Evolutionary conservation across 2,113 vertebrate species (phyloP).

Genomic region (Canis aureus): DNA sequence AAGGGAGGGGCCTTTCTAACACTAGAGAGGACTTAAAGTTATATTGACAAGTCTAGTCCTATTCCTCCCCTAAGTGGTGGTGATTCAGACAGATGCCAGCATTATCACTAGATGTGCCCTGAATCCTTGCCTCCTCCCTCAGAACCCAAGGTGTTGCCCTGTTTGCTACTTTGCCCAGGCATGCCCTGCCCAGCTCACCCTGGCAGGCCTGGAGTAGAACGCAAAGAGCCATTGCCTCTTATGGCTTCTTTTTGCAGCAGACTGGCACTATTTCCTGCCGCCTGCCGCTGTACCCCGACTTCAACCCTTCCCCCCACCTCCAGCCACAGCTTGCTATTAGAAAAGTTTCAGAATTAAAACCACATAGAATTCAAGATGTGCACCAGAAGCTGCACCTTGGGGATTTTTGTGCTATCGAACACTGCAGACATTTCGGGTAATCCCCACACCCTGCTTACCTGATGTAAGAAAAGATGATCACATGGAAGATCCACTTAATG

Average conservation of each 20-base stretch:
- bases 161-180: background rate
- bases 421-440: background rate
- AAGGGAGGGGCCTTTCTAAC: background rate
- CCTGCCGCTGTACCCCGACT: background rate
- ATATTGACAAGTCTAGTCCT: slow-evolving; percentile 11
- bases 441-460: slow-evolving; percentile 66
- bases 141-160: background rate
- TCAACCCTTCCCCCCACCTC: background rate
- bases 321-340: background rate
- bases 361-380: background rate
- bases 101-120: background rate
- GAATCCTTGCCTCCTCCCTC: background rate
- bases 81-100: slow-evolving; percentile 3
- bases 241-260: background rate
- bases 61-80: background rate
- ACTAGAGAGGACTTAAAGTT: background rate
- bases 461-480: slow-evolving; percentile 72
- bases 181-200: background rate
- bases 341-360: background rate
- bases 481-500: slow-evolving; percentile 73
- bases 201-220: background rate
- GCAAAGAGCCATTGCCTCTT: background rate
- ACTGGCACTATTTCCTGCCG: background rate
- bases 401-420: background rate
- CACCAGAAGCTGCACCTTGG: background rate